phyloP scores from a whole-genome alignment of 2,888 invertebrate species.

The Polietes domitor region DNA sequence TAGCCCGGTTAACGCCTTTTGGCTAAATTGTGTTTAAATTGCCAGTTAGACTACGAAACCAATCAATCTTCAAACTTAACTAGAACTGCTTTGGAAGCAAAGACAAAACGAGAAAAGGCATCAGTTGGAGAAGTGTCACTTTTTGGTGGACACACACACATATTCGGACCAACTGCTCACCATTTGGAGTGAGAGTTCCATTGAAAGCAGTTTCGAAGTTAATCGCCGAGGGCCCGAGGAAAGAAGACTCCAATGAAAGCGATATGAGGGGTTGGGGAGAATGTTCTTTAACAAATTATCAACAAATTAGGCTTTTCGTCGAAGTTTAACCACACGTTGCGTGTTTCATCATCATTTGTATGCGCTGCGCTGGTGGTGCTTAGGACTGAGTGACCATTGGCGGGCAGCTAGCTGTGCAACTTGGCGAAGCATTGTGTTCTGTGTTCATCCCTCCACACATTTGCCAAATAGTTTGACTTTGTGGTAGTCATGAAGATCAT shows the following conservation, averaged over 20 bases:
- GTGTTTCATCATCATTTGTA: slow-evolving; percentile 75
- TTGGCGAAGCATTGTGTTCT: background rate
- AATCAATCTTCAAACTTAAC: slow-evolving; percentile 66
- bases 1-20: slow-evolving; percentile 76
- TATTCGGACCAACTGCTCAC: background rate
- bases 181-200: background rate
- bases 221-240: background rate
- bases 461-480: slow-evolving; percentile 14
- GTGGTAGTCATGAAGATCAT: slow-evolving; percentile 37
- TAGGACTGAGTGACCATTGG: background rate
- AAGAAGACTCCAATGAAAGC: too few relatives aligned
- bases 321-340: slow-evolving; percentile 73
- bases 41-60: slow-evolving; percentile 71
- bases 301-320: slow-evolving; percentile 73
- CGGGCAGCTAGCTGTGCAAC: background rate
- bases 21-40: slow-evolving; percentile 79
- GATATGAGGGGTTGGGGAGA: background rate
- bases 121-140: slow-evolving; percentile 58
- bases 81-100: slow-evolving; percentile 45
- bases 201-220: slow-evolving; percentile 9
- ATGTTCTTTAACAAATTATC: slow-evolving; percentile 77
- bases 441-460: background rate
- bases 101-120: background rate
- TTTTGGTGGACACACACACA: background rate
- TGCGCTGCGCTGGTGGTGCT: background rate